Evolutionary conservation across 2,797 vertebrate species (phyloP), one percentile per base, ranked within the genome.

Genomic region (Amphiprion clarkii): DNA sequence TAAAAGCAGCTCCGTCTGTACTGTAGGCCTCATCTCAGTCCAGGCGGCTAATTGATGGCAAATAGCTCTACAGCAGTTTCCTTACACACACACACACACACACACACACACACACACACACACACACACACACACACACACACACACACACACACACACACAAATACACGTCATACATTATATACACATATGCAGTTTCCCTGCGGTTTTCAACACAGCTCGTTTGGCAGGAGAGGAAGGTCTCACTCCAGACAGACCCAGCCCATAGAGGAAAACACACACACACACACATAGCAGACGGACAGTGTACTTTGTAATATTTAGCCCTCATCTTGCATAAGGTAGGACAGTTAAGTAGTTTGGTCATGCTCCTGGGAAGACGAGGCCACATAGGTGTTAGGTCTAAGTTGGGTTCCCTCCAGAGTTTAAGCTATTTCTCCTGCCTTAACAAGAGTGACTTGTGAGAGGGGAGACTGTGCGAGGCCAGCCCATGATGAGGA

Each of bases 11-110:
- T 88, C 86, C 75, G 71, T 79, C 88, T 78, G n/a, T 79, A 87
- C 85, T 87, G 93, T 76, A 83, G 85, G 85, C 82, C 85, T 88
- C 85, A 80, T 87, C 87, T 86, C 84, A 87, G 86, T 88, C 91
- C 89, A 91, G 87, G 80, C 91, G 58, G 81, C 92, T 95, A 94
- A 95, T 94, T 95, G 93, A 93, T 88, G 93, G 93, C 94, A 94
- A 94, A 94, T 94, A 90, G 85, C 89, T 92, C 87, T 90, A 89
- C 88, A 92, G 92, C 89, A 90, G 90, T 93, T 92, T 90, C 86
- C 85, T 84, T 77, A 77, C 71, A 79, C 81, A 84, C 79, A 67
- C 74, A 62, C 60, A 70, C 66, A 70, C 75, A 82, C 72, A 62
- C 66, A 69, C 78, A 49, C 25, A 62, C 55, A 36, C 54, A 49